These are phyloP conservation scores for Celastrina argiolus DNA, from an alignment of 2,888 invertebrate genomes.

Conservation along the genomic window DNA sequence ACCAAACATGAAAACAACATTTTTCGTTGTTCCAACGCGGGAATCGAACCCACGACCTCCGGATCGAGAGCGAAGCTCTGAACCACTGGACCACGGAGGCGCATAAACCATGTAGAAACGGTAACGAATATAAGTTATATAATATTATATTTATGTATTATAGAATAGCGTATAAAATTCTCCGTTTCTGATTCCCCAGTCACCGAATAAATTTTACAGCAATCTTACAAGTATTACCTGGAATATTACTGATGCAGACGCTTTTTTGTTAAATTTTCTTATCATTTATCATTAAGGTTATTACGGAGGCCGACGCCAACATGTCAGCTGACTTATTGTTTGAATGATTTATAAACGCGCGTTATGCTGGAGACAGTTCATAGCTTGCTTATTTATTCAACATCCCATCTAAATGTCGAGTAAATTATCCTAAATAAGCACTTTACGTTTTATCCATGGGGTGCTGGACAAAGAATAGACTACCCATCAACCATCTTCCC, in stretches of 20 bases:
- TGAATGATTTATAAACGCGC: slow-evolving; percentile 42
- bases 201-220: neutral
- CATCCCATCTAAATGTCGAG: slow-evolving; percentile 25
- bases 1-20: no score
- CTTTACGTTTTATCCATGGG: neutral
- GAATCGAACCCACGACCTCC: no score
- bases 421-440: slow-evolving; percentile 12
- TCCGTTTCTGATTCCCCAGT: no score
- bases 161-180: no score
- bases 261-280: slow-evolving; percentile 18
- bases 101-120: no score
- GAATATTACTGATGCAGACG: neutral
- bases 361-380: slow-evolving; percentile 41
- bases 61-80: no score
- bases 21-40: no score
- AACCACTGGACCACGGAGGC: no score
- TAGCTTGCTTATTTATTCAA: slow-evolving; percentile 42
- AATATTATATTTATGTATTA: no score
- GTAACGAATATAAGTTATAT: no score
- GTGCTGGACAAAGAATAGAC: no score
- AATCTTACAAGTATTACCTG: neutral
- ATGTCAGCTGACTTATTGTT: slow-evolving; percentile 37
- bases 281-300: slow-evolving; percentile 21
- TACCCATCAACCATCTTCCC: no score
- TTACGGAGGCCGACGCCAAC: slow-evolving; percentile 14